Evolutionary conservation across 92 coral and sea anemone species (phyloP), one percentile per base, ranked within the genome.

Genomic region (Chrysogorgia sp.): DNA sequence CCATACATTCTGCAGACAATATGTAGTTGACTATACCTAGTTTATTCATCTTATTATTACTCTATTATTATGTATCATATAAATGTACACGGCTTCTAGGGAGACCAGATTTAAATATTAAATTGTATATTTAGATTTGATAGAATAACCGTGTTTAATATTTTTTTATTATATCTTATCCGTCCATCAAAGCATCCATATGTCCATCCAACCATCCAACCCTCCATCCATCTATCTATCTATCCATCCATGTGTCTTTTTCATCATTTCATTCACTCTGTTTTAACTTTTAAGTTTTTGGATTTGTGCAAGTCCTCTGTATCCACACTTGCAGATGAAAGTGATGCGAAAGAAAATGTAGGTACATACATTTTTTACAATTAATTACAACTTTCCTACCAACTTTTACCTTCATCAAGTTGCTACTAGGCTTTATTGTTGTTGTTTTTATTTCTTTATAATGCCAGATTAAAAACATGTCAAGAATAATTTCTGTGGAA

Each of bases 401-500:
- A 26, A 26, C 7, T 17, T 37, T 12, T 12, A 23, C 7, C 60
- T 53, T 53, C 28, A 53, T 23, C 23, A 23, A 53, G 60, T 23
- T 62, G 30, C 43, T 40, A 34, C 1, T n/a, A 2, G 52, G 2
- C 8, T 34, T 12, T 7, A 33, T 66, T 24, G 37, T 71, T 35
- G 14, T 40, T 5, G 22, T 47, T 13, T 56, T 29, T 22, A 0
- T 47, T 70, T 26, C 50, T 20, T 74, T 3, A 35, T 67, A 24
- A 17, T 40, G 52, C 29, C 82, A 94, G 98, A 79, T 91, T 17
- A 89, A 86, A 57, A 82, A 78, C 41, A 53, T 91, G 91, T 82
- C 77, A 67, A 75, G 97, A 64, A 85, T 58, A 76, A 80, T 96
- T 10, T 72, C 76, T 49, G 81, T 90, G 34, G 99, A 89, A 77